Percentiles rank a stretch among this genome's conserved stretches.
Evolutionary conservation across 1,140 invertebrate genomes (phyloP).

Genomic region (Drusus annulatus): DNA sequence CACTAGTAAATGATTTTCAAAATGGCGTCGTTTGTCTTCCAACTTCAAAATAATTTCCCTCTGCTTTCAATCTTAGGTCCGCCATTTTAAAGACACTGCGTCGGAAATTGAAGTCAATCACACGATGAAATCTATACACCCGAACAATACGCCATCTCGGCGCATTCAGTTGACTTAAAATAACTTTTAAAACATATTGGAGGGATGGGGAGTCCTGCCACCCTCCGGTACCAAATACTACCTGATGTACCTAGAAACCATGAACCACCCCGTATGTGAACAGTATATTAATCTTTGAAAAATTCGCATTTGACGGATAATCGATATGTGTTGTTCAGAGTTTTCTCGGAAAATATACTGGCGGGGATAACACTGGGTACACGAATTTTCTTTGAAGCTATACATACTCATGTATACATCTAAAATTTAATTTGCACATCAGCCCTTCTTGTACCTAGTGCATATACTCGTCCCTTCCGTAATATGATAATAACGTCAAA

Average conservation of each 20-base stretch:
- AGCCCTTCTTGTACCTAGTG: too few relatives aligned
- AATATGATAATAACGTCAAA: too few relatives aligned
- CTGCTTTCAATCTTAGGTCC: background rate
- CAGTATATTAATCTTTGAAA: slow-evolving; percentile 52
- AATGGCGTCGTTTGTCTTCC: slow-evolving; percentile 24
- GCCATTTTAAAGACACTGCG: slow-evolving; percentile 37
- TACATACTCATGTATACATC: too few relatives aligned
- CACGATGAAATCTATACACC: slow-evolving; percentile 24
- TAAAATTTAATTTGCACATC: background rate
- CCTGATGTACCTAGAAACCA: background rate
- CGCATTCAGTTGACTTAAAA: slow-evolving; percentile 37
- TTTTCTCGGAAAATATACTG: slow-evolving; percentile 17
- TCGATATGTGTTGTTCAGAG: slow-evolving; percentile 40
- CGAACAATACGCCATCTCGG: slow-evolving; percentile 18
- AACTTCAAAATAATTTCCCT: slow-evolving; percentile 21
- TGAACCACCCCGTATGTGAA: slow-evolving; percentile 15
- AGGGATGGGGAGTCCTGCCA: background rate
- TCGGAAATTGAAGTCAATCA: slow-evolving; percentile 42
- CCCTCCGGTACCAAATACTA: background rate
- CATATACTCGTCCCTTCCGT: too few relatives aligned
- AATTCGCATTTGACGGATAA: slow-evolving; percentile 43
- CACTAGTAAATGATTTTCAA: background rate
- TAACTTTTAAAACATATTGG: slow-evolving; percentile 44
- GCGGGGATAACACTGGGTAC: background rate
- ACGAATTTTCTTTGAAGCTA: background rate